Conservation (phyloP, 2,888 invertebrate genomes). For the Imbricaverruca yamaguchii region DNA sequence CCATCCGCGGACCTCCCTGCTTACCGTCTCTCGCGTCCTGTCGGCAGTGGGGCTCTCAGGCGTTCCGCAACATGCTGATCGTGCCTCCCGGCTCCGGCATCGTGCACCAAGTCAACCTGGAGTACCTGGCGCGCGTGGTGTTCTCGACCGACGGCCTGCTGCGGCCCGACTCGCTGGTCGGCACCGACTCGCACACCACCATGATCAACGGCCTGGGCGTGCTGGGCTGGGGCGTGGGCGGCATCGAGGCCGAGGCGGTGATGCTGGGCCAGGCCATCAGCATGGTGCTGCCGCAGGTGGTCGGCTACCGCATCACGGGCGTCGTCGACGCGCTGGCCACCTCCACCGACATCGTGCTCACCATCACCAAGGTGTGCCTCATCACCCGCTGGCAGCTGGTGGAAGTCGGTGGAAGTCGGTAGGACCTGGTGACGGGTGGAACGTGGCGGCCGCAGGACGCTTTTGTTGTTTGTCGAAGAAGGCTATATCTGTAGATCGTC, state of each 20-base stretch:
- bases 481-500: no score
- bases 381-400: background rate
- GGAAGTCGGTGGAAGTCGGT: no score
- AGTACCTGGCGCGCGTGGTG: slow-evolving; percentile 85
- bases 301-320: slow-evolving; percentile 85
- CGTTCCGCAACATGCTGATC: slow-evolving; percentile 91
- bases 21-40: background rate
- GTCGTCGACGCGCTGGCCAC: slow-evolving; percentile 73
- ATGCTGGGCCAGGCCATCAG: slow-evolving; percentile 97
- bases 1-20: background rate
- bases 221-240: slow-evolving; percentile 92
- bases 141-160: slow-evolving; percentile 57
- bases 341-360: slow-evolving; percentile 93
- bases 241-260: slow-evolving; percentile 97
- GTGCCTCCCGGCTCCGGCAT: slow-evolving; percentile 98
- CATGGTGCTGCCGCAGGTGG: slow-evolving; percentile 91
- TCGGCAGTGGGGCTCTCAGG: slow-evolving; percentile 86
- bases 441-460: no score
- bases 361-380: slow-evolving; percentile 79
- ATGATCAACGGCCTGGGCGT: slow-evolving; percentile 98
- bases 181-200: slow-evolving; percentile 97
- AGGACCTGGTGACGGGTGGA: no score
- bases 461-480: no score
- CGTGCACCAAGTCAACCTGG: slow-evolving; percentile 96
- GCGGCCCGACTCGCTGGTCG: slow-evolving; percentile 87